Evolutionary conservation across 2,888 invertebrate genomes (phyloP), one percentile per base, ranked within the genome.

Genomic region (Bursaphelenchus okinawaensis): DNA sequence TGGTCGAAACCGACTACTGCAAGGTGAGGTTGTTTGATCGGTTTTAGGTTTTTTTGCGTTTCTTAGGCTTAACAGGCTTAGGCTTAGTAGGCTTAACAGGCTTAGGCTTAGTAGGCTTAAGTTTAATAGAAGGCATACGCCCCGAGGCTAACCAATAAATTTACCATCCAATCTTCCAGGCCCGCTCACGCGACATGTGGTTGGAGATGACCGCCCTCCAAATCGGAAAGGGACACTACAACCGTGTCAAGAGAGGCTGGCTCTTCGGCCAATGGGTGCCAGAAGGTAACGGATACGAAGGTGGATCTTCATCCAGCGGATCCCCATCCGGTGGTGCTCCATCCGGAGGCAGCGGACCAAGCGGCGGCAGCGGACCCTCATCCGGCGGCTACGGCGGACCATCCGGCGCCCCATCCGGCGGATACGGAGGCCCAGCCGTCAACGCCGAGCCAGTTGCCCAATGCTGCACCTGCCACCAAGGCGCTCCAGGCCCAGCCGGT

Each of bases 1-100:
- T 80, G 72, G 75, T 80, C 56, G 80, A 80, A 65, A 80, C 80
- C 64, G 80, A 80, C 68, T 80, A 78, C 74, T 80, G 80, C 72
- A 80, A 78, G 69, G 75, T 74, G 28, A 24, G 50, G 22, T 61
- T 27, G 6, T 12, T 4, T 52, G 62, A 57, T 40, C n/a, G n/a
- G n/a, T n/a, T n/a, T n/a, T 55, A 56, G 24, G 9, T 52, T 55
- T 12, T 24, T 1, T 12, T 12, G 7, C 7, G 40, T 12, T 9
- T n/a, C n/a, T n/a, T n/a, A n/a, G n/a, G n/a, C n/a, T n/a, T n/a
- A n/a, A n/a, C n/a, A n/a, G n/a, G n/a, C n/a, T n/a, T n/a, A n/a
- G n/a, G n/a, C n/a, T n/a, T n/a, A n/a, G n/a, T n/a, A n/a, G n/a
- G n/a, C n/a, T n/a, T n/a, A n/a, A n/a, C n/a, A n/a, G n/a, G n/a